phyloP scores from a whole-genome alignment of 2,888 invertebrate species.

The Ophonus ardosiacus region DNA sequence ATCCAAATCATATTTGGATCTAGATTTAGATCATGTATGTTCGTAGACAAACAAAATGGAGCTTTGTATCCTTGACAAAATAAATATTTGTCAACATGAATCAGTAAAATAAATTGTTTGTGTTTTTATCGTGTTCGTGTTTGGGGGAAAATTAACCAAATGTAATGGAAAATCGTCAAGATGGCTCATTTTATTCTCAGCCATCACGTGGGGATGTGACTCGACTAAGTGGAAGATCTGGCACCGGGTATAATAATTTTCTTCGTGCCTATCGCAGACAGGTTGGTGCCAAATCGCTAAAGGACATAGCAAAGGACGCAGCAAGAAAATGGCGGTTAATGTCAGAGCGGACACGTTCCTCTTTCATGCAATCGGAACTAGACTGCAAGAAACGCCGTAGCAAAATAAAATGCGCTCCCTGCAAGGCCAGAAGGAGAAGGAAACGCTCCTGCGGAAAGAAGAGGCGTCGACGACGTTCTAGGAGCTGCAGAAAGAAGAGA shows the following conservation, averaged over 20 bases:
- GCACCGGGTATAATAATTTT: slow-evolving; percentile 67
- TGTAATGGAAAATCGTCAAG: slow-evolving; percentile 16
- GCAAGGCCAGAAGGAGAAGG: background rate
- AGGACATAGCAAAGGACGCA: slow-evolving; percentile 65
- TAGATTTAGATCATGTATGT: no score
- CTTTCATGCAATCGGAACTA: no score
- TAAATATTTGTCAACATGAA: slow-evolving; percentile 13
- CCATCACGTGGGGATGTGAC: background rate
- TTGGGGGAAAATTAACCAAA: background rate
- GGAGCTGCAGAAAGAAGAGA: slow-evolving; percentile 4
- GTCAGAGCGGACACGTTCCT: slow-evolving; percentile 34
- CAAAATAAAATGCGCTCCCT: background rate
- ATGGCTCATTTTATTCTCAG: background rate
- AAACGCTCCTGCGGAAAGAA: background rate
- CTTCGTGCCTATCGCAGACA: slow-evolving; percentile 65
- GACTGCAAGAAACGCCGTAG: background rate
- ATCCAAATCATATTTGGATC: no score
- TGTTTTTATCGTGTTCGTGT: background rate
- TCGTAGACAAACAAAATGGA: no score
- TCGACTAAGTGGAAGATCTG: slow-evolving; percentile 58
- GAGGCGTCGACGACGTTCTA: background rate
- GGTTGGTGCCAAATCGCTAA: slow-evolving; percentile 60
- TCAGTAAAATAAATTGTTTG: background rate
- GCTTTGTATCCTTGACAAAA: background rate
- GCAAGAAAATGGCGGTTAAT: slow-evolving; percentile 66